A percentile compares a stretch with the other conserved stretches of the same genome.
These are phyloP conservation scores for Nematostella vectensis DNA, from an alignment of 92 coral and sea anemone genomes.

Conservation along the genomic window DNA sequence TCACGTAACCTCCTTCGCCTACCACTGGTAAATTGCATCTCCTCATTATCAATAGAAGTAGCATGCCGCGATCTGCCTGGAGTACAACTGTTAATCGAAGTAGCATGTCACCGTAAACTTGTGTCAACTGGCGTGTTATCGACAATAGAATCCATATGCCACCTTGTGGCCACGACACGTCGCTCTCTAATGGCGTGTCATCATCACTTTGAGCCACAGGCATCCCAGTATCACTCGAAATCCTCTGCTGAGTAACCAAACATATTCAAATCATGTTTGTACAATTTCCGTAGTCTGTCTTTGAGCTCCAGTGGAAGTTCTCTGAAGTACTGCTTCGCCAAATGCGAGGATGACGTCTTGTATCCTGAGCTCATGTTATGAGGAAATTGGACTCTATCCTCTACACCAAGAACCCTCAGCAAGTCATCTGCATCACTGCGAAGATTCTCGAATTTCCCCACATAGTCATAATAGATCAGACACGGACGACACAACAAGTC, in stretches of 20 bases:
- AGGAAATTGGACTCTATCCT: constrained; percentile 64
- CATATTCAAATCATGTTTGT: constrained; percentile 80
- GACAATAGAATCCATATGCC: too few relatives aligned
- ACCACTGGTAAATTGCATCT: too few relatives aligned
- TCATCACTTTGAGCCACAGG: too few relatives aligned
- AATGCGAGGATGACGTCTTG: constrained; percentile 40
- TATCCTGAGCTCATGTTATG: constrained; percentile 69
- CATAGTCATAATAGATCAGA: constrained; percentile 78
- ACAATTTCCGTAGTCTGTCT: constrained; percentile 52
- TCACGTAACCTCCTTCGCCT: too few relatives aligned
- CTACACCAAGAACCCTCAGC: constrained; percentile 44
- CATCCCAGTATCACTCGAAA: too few relatives aligned
- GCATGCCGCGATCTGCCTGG: too few relatives aligned
- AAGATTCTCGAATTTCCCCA: constrained; percentile 76
- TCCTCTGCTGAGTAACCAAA: constrained; percentile 79
- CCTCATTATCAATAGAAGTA: too few relatives aligned
- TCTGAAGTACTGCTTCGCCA: constrained; percentile 56
- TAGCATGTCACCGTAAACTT: too few relatives aligned
- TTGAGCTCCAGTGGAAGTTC: constrained; percentile 38
- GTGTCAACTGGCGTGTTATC: too few relatives aligned
- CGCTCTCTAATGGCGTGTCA: too few relatives aligned
- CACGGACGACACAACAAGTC: constrained; percentile 90
- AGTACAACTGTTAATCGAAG: too few relatives aligned
- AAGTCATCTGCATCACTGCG: constrained; percentile 57
- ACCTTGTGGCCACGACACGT: too few relatives aligned